Conservation (phyloP, 2,888 invertebrate species). For the Catocala sponsa region DNA sequence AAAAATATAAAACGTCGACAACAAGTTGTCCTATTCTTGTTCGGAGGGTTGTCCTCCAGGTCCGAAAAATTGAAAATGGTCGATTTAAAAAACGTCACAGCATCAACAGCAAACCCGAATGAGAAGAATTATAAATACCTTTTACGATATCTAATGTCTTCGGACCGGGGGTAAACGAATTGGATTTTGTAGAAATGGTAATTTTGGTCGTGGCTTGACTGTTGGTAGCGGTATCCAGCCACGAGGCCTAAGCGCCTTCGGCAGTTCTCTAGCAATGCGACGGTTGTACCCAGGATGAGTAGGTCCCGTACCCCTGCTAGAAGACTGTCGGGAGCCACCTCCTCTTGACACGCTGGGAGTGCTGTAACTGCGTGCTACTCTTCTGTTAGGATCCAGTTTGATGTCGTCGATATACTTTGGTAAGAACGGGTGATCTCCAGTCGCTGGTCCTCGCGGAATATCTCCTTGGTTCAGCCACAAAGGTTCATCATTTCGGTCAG, state of each 20-base stretch:
- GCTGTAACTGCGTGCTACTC: slow-evolving; percentile 29
- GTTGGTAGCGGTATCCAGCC: too few relatives aligned
- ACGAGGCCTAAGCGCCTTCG: not conserved
- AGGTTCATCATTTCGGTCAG: slow-evolving; percentile 17
- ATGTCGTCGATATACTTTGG: slow-evolving; percentile 20
- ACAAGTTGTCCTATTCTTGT: too few relatives aligned
- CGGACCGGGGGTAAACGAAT: too few relatives aligned
- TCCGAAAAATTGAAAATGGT: too few relatives aligned
- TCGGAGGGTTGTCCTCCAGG: too few relatives aligned
- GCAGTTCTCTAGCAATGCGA: slow-evolving; percentile 22
- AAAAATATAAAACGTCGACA: too few relatives aligned
- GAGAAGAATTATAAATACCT: too few relatives aligned
- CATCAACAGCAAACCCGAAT: too few relatives aligned
- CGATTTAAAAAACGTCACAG: too few relatives aligned
- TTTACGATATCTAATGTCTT: too few relatives aligned
- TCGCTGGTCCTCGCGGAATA: slow-evolving; percentile 6
- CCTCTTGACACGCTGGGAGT: slow-evolving; percentile 2
- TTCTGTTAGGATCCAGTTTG: slow-evolving; percentile 19
- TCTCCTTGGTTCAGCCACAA: slow-evolving; percentile 23
- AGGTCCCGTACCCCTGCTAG: not conserved
- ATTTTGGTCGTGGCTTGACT: too few relatives aligned
- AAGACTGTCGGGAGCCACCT: not conserved
- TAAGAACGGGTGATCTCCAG: slow-evolving; percentile 15
- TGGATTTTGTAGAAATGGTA: too few relatives aligned
- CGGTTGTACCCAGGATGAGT: slow-evolving; percentile 1